A percentile compares a stretch with the other conserved stretches of the same genome.
Conservation (phyloP, 2,113 vertebrate species). For the Tricholaema leucomelas region DNA sequence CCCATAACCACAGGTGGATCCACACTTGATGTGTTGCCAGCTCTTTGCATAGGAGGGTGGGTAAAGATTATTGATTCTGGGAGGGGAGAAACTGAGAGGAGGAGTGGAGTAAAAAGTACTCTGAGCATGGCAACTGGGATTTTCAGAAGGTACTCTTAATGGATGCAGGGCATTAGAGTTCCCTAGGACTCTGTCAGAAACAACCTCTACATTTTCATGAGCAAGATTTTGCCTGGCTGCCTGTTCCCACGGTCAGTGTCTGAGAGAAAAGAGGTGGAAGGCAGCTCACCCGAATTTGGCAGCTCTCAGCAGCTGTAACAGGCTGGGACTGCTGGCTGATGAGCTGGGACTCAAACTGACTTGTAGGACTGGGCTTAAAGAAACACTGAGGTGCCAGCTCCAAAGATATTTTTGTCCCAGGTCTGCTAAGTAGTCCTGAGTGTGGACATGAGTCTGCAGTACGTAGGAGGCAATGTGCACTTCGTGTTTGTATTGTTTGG, state of each 20-base stretch:
- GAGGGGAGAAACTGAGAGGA: not conserved
- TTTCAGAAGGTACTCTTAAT: not conserved
- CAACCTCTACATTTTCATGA: not conserved
- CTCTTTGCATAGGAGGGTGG: not conserved
- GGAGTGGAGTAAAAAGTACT: not conserved
- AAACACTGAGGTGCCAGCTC: not conserved
- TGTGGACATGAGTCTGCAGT: not conserved
- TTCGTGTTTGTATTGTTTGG: not conserved
- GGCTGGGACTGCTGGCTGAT: not conserved
- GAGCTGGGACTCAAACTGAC: not conserved
- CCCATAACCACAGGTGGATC: not conserved
- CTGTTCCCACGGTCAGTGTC: not conserved
- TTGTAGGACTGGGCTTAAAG: not conserved
- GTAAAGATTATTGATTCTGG: not conserved
- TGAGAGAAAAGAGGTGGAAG: not conserved
- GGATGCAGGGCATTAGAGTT: not conserved
- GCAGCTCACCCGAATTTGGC: not conserved
- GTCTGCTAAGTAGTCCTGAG: not conserved
- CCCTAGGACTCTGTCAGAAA: not conserved
- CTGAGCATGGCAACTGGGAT: not conserved
- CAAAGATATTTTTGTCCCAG: not conserved
- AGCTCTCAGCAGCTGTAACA: not conserved
- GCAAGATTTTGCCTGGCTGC: not conserved
- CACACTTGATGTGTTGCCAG: not conserved
- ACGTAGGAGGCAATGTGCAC: not conserved